Evolutionary conservation across 2,888 invertebrate species (phyloP), one percentile per base, ranked within the genome.

Genomic region (Dichetophora obliterata): DNA sequence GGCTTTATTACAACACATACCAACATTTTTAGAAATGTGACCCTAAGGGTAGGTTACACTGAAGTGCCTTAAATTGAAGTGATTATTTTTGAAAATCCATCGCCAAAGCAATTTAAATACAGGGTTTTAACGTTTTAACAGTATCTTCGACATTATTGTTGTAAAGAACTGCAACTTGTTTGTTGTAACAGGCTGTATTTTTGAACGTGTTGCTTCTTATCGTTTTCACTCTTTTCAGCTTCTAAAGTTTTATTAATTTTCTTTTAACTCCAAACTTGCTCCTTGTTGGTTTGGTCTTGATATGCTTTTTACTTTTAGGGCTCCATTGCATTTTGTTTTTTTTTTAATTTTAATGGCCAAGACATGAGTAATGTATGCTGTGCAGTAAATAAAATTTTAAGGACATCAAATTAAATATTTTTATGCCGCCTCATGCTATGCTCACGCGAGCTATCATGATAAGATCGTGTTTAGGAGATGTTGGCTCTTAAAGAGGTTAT

Each of bases 41-140:
- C 34, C 43, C 66, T 68, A 16, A 68, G 48, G 68, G 50, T 68
- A 50, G 48, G n/a, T 43, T 43, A 11, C 43, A 14, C 43, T 68
- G 68, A 34, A 34, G 34, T 63, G 63, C 14, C 34, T 63, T 63
- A 63, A 63, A 34, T 27, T 54, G 8, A 43, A 43, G 43, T 59
- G 27, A 27, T 59, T 59, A 0, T 59, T 14, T 59, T 59, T 59
- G n/a, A n/a, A n/a, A n/a, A 4, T 31, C 31, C 59, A 5, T 27
- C 27, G 11, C 43, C 43, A 43, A 43, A 43, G 43, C 14, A n/a
- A 5, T 3, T 14, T 59, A 5, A 24, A 27, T 34, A 63, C 63
- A 63, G 63, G 63, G 63, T 34, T n/a, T n/a, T n/a, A n/a, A n/a
- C n/a, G 63, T 63, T 34, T 16, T 0, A n/a, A n/a, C 27, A 24